These are phyloP conservation scores for Leptinotarsa peninsularis DNA, from an alignment of 2,888 invertebrate genomes.

Conservation along the genomic window DNA sequence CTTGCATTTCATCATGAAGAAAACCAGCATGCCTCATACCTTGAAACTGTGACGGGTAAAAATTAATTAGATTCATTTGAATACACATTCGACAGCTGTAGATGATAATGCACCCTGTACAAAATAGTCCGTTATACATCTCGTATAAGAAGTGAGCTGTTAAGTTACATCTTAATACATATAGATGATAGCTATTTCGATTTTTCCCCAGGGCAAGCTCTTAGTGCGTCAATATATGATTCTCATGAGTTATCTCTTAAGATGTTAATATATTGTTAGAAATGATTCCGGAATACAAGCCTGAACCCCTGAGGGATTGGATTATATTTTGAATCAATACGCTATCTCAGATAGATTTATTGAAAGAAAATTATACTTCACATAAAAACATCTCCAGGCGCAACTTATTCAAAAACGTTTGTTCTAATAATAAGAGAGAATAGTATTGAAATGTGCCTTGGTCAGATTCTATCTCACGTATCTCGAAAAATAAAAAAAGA, in stretches of 20 bases:
- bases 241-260: background rate
- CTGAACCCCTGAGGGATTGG: slow-evolving; percentile 5
- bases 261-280: slow-evolving; percentile 10
- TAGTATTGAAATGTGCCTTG: background rate
- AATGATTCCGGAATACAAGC: slow-evolving; percentile 2
- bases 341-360: slow-evolving; percentile 16
- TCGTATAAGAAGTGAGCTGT: background rate
- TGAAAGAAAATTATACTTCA: slow-evolving; percentile 14
- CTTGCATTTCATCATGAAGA: too few species aligned
- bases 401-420: background rate
- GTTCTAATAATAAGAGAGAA: background rate
- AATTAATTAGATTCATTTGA: too few species aligned
- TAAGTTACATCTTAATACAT: slow-evolving; percentile 10
- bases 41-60: too few species aligned
- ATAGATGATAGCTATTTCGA: background rate
- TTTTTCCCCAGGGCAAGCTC: slow-evolving; percentile 1
- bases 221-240: slow-evolving; percentile 8
- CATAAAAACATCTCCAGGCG: slow-evolving; percentile 7
- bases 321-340: slow-evolving; percentile 13
- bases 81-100: too few species aligned
- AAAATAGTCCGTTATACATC: background rate
- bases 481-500: too few species aligned
- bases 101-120: background rate
- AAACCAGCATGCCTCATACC: too few species aligned
- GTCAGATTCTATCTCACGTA: background rate